These are phyloP conservation scores for Indicator maculatus DNA, from an alignment of 2,113 vertebrate species.

Conservation along the genomic window DNA sequence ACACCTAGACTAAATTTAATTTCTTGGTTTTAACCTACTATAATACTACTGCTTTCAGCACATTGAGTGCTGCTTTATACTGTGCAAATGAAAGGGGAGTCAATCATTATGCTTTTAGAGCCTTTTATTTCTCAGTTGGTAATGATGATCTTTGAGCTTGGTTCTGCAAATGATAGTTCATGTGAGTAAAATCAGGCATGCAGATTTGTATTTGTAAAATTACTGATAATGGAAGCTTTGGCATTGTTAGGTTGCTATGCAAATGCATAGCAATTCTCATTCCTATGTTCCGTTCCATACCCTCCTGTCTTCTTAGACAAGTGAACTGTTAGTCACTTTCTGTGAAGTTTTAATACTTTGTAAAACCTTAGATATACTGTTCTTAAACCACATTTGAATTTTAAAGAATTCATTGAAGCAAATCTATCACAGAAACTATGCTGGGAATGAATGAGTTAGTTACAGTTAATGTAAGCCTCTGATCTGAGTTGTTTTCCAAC, in stretches of 20 bases:
- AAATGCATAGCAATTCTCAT: neutral
- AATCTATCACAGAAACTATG: neutral
- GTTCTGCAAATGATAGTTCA: neutral
- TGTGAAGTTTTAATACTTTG: neutral
- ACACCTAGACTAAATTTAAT: neutral
- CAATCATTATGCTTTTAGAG: slow-evolving; percentile 19
- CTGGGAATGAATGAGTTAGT: neutral
- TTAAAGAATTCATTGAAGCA: neutral
- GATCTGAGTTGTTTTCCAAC: neutral
- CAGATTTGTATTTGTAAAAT: neutral
- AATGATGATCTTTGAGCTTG: neutral
- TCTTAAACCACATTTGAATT: neutral
- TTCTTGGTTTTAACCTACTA: neutral
- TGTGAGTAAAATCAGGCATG: neutral
- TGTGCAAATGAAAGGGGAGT: neutral
- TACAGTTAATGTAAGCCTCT: neutral
- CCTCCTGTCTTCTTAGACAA: neutral
- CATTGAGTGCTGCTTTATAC: neutral
- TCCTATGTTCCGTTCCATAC: neutral
- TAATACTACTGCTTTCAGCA: neutral
- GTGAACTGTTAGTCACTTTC: neutral
- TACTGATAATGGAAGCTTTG: neutral
- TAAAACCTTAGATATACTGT: neutral
- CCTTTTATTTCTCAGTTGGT: neutral
- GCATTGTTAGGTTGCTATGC: neutral